These are phyloP conservation scores for Sylvia atricapilla DNA, from an alignment of 2,113 vertebrate species.

Conservation along the genomic window DNA sequence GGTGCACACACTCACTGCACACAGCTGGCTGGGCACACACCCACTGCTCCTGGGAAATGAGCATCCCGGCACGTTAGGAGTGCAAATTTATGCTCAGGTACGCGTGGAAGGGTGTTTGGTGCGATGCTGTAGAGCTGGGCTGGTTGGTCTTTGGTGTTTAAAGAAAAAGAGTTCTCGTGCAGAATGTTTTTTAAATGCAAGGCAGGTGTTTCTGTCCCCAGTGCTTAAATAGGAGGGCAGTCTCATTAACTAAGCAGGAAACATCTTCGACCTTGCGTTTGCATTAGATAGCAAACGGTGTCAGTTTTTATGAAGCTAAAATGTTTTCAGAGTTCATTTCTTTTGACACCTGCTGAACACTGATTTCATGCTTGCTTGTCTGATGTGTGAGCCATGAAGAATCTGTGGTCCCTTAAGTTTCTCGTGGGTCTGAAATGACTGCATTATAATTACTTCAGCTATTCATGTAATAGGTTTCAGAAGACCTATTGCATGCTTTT, in stretches of 20 bases:
- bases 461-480: conserved; percentile 27
- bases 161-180: neutral
- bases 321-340: conserved; percentile 8
- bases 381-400: conserved; percentile 21
- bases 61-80: rapidly evolving
- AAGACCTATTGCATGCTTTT: conserved; percentile 3
- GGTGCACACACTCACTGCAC: rapidly evolving
- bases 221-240: neutral
- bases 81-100: rapidly evolving
- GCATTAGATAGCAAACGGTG: neutral
- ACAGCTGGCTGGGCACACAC: rapidly evolving
- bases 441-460: conserved; percentile 25
- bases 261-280: neutral
- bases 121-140: neutral
- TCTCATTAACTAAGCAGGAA: neutral
- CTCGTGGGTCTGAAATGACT: neutral
- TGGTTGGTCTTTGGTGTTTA: rapidly evolving
- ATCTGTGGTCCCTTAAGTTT: conserved; percentile 8
- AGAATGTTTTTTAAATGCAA: neutral
- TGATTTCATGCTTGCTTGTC: conserved; percentile 29
- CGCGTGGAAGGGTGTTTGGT: rapidly evolving
- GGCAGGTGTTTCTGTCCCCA: neutral
- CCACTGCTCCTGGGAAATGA: neutral
- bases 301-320: neutral
- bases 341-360: conserved; percentile 19